Percentiles rank a stretch among this genome's conserved stretches.
phyloP scores from a whole-genome alignment of 92 coral and sea anemone genomes.

The Bergia puertoricense region DNA sequence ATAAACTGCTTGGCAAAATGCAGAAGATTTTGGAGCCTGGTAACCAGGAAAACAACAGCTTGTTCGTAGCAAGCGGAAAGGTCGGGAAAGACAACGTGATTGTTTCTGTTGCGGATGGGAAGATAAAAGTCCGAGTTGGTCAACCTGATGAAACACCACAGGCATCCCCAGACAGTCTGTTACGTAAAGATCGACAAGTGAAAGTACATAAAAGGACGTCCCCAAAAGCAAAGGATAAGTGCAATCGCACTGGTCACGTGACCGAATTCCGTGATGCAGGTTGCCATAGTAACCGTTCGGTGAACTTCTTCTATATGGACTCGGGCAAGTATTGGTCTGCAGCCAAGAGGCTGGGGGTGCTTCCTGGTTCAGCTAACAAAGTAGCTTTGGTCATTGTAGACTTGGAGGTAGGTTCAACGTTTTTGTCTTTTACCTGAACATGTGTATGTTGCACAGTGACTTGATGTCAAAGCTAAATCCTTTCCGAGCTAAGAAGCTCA shows the following conservation, averaged over 20 bases:
- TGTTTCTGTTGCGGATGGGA: constrained; percentile 5
- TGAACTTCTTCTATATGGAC: constrained; percentile 90
- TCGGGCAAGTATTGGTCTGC: constrained; percentile 80
- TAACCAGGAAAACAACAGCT: not conserved
- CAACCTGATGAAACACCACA: not conserved
- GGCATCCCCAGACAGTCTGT: not conserved
- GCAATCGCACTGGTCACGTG: constrained; percentile 61
- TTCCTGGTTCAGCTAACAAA: constrained; percentile 28
- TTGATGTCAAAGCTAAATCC: too few relatives aligned
- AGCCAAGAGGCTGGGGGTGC: constrained; percentile 83
- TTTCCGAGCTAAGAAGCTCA: too few relatives aligned
- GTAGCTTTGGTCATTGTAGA: constrained; percentile 80
- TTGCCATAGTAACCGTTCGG: constrained; percentile 88
- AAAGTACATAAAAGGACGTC: not conserved
- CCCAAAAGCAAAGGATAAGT: not conserved
- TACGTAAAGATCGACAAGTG: not conserved
- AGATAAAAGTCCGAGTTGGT: constrained; percentile 1
- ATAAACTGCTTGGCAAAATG: constrained; percentile 50
- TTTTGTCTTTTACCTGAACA: not conserved
- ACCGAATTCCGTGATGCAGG: constrained; percentile 81
- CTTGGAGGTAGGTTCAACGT: constrained; percentile 59
- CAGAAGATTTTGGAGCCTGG: constrained; percentile 46
- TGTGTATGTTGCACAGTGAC: not conserved
- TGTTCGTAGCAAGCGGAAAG: constrained; percentile 4
- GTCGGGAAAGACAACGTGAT: not conserved